phyloP scores from a whole-genome alignment of 2,888 invertebrate genomes.

The Monochamus alternatus region DNA sequence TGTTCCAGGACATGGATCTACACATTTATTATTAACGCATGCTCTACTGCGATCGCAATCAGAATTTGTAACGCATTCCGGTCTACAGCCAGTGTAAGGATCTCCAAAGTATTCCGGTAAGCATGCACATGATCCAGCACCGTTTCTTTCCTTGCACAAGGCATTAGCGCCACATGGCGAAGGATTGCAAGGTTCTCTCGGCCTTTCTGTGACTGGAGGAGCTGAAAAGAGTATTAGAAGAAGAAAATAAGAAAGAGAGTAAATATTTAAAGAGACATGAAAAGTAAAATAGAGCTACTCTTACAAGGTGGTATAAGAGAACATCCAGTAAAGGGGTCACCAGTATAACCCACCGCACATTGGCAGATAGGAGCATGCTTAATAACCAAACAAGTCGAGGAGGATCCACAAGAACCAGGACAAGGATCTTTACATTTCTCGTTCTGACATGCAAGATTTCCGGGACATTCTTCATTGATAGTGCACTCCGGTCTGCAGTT shows the following conservation, averaged over 20 bases:
- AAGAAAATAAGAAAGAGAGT: constrained; percentile 37
- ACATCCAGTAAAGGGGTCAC: constrained; percentile 79
- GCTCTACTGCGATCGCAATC: constrained; percentile 78
- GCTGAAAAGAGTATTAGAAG: constrained; percentile 65
- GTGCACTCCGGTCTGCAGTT: constrained; percentile 80
- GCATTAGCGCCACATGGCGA: constrained; percentile 82
- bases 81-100: constrained; percentile 79
- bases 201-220: constrained; percentile 70
- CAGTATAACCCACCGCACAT: constrained; percentile 81
- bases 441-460: constrained; percentile 84
- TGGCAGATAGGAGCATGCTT: constrained; percentile 86
- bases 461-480: constrained; percentile 83
- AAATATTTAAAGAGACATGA: constrained; percentile 8
- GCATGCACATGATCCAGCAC: constrained; percentile 79
- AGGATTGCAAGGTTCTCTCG: constrained; percentile 75
- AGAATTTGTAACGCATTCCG: constrained; percentile 79
- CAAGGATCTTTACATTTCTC: constrained; percentile 87
- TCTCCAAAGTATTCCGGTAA: constrained; percentile 78
- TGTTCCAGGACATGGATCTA: constrained; percentile 75
- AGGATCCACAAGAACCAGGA: constrained; percentile 82
- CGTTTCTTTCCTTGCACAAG: constrained; percentile 77
- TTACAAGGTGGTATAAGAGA: constrained; percentile 75
- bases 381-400: constrained; percentile 82
- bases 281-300: constrained; percentile 57
- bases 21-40: constrained; percentile 80